A percentile compares a stretch with the other conserved stretches of the same genome.
These are phyloP conservation scores for Aptenodytes patagonicus DNA, from an alignment of 2,113 vertebrate species.

Conservation along the genomic window DNA sequence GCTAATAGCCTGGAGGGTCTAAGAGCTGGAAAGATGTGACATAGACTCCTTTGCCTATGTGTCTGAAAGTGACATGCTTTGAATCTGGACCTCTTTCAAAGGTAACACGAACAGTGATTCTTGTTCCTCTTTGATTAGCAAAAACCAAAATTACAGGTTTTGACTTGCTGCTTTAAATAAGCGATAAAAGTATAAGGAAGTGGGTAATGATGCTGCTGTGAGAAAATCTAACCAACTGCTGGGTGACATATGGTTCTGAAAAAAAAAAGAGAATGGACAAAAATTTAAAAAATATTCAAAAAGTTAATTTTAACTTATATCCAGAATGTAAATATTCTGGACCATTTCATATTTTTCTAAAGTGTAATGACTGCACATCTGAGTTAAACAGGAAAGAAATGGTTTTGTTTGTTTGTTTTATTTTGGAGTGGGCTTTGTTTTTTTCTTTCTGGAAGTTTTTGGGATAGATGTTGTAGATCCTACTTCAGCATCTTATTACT, in stretches of 20 bases:
- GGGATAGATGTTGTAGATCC: background rate
- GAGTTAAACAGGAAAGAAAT: background rate
- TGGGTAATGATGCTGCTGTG: background rate
- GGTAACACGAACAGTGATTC: background rate
- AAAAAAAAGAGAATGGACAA: background rate
- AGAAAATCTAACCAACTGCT: background rate
- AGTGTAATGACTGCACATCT: background rate
- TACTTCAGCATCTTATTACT: background rate
- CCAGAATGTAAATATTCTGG: background rate
- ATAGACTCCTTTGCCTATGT: background rate
- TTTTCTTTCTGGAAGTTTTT: background rate
- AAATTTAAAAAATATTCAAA: background rate
- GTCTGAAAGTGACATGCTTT: background rate
- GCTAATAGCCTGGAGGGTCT: background rate
- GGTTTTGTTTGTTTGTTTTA: background rate
- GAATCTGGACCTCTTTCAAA: background rate
- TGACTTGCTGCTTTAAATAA: background rate
- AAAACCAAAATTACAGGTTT: background rate
- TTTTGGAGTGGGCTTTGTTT: background rate
- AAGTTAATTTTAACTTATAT: background rate
- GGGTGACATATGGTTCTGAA: background rate
- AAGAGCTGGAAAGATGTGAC: background rate
- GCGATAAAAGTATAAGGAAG: background rate
- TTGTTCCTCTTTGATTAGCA: background rate
- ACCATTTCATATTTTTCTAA: background rate